These are phyloP conservation scores for Rhipidura dahli DNA, from an alignment of 2,113 vertebrate genomes.

Conservation along the genomic window DNA sequence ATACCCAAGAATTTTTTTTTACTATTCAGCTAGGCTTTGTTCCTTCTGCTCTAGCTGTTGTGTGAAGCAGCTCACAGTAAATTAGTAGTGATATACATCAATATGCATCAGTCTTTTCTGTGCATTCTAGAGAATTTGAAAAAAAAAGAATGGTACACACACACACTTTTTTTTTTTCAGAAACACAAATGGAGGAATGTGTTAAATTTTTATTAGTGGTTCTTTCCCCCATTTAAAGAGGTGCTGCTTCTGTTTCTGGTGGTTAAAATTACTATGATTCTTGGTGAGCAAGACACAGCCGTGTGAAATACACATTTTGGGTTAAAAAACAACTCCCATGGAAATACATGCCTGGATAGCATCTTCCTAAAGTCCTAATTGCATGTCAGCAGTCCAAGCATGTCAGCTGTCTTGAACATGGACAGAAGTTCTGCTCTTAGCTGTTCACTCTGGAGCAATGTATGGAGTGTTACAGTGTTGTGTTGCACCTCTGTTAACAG, in stretches of 20 bases:
- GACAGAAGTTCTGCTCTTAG: background rate
- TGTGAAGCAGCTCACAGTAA: background rate
- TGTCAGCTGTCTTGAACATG: background rate
- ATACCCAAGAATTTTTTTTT: background rate
- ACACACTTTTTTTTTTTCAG: background rate
- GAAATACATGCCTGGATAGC: background rate
- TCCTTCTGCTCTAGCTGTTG: background rate
- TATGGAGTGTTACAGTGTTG: background rate
- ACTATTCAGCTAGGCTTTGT: background rate
- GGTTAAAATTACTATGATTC: background rate
- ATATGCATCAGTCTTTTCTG: background rate
- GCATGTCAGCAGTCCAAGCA: no score
- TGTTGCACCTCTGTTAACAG: background rate
- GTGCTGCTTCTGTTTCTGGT: background rate
- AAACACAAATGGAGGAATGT: background rate
- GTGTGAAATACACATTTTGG: background rate
- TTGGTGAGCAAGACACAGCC: background rate
- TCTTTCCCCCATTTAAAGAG: background rate
- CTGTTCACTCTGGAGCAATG: background rate
- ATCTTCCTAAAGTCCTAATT: background rate
- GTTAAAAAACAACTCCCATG: background rate
- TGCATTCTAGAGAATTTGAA: background rate
- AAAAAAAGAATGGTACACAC: background rate
- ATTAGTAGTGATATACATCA: background rate
- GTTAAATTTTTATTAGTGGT: background rate